Conservation (phyloP, 1,140 invertebrate genomes). For the Bombus haemorrhoidalis region DNA sequence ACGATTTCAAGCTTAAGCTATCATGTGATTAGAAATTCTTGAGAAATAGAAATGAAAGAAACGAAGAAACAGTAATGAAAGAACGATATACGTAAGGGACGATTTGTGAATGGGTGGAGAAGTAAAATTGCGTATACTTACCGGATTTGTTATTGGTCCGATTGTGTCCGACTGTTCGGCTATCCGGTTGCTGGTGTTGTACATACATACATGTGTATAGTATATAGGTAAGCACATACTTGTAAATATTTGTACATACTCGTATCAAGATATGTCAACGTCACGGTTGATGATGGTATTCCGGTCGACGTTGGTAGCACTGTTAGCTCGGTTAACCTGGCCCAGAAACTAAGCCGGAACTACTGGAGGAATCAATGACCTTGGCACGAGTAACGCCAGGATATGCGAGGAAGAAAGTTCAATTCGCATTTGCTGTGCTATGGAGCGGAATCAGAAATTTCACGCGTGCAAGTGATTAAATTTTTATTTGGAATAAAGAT, state of each 20-base stretch:
- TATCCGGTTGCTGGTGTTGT: neutral
- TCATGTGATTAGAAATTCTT: neutral
- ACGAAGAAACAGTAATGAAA: neutral
- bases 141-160: constrained; percentile 29
- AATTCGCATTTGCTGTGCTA: constrained; percentile 42
- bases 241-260: constrained; percentile 32
- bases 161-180: neutral
- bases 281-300: constrained; percentile 60
- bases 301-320: constrained; percentile 60
- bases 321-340: constrained; percentile 74
- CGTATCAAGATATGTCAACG: constrained; percentile 53
- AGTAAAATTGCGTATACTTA: neutral
- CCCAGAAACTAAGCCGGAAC: constrained; percentile 80
- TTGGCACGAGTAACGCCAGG: constrained; percentile 69
- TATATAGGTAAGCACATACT: too few species aligned
- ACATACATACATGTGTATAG: too few species aligned
- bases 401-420: constrained; percentile 68
- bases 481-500: neutral
- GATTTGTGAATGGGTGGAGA: neutral
- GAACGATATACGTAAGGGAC: neutral
- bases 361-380: constrained; percentile 78
- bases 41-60: neutral
- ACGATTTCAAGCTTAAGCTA: neutral
- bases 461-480: neutral
- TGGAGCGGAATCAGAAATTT: constrained; percentile 34